Base-by-base conservation (phyloP, 2,113 vertebrate genomes). In the Forbesichthys papilliferus region DNA sequence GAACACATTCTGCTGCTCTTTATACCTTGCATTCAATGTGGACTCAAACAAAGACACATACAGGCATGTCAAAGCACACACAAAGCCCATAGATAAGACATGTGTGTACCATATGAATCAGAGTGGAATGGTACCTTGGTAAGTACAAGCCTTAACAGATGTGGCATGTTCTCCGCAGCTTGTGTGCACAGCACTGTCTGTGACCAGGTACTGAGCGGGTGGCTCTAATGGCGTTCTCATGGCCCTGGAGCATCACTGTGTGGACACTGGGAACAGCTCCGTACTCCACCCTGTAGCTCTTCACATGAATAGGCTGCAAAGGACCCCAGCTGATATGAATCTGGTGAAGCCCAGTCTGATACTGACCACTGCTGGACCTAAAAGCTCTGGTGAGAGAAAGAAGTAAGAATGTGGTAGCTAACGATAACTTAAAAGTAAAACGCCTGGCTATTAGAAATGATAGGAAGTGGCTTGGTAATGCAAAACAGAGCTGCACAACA, bases 301-400 rank as follows among this genome's bases (percentile, higher is more conserved):
- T 66, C 27, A 95, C 90, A 0, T 73, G 83, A 4, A 64, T 74
- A 0, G 69, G 91, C 0, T 84, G 87, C 48, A 86, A 78, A 0
- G 95, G 95, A 52, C 91, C 89, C 96, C 96, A 98, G 64, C 93
- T 95, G 11, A 97, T 93, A 0, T 86, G 93, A 82, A 98, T 83
- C 74, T 94, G 92, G 83, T 36, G 86, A 0, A 93, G 86, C 5
- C 84, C 79, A 1, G 86, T 95, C 94, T 0, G 95, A 96, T 78
- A 97, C 88, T 8, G 7, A 98, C 81, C 58, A 84, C 87, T 0
- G 76, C 76, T 0, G 95, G 96, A 66, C 92, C 92, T 42, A 91
- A 61, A 56, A 84, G 61, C 16, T 88, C 90, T 92, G 69, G 59
- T 4, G 34, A 1, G 11, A 64, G 48, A 56, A 20, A 9, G 66